Percentiles rank a stretch among this genome's conserved stretches.
Evolutionary conservation across 2,113 vertebrate genomes (phyloP).

Genomic region (Aspidoscelis tigris): DNA sequence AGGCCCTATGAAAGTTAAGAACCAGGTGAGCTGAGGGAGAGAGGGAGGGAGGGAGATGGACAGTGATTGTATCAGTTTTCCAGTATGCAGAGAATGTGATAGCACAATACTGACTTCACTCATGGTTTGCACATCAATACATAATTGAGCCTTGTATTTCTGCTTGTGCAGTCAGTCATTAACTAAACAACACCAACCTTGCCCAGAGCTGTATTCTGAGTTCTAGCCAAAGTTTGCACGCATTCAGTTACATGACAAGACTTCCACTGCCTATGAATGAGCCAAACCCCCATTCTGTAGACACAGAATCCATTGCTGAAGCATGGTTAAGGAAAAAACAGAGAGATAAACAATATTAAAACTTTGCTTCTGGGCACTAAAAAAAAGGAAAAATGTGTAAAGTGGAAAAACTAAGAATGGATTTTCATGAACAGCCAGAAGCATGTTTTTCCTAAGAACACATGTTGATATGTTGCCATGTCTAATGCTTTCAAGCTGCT

Average conservation of each 20-base stretch:
- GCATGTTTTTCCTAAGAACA: not conserved
- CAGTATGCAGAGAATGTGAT: not conserved
- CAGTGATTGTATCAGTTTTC: no score
- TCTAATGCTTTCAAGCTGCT: not conserved
- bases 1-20: no score
- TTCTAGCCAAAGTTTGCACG: constrained; percentile 9
- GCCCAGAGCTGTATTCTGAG: not conserved
- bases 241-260: constrained; percentile 20
- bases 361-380: not conserved
- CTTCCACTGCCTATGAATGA: not conserved
- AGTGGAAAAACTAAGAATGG: fast-evolving
- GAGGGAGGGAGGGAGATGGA: no score
- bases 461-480: not conserved
- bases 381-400: constrained; percentile 34
- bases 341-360: constrained; percentile 14
- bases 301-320: constrained; percentile 40
- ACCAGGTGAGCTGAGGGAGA: no score
- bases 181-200: not conserved
- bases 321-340: no score
- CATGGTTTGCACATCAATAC: not conserved
- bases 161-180: not conserved
- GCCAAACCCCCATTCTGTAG: constrained; percentile 22
- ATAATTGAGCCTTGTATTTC: not conserved
- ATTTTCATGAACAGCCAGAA: no score
- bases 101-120: not conserved